Conservation (phyloP, 2,113 vertebrate species). For the Mola mola region DNA sequence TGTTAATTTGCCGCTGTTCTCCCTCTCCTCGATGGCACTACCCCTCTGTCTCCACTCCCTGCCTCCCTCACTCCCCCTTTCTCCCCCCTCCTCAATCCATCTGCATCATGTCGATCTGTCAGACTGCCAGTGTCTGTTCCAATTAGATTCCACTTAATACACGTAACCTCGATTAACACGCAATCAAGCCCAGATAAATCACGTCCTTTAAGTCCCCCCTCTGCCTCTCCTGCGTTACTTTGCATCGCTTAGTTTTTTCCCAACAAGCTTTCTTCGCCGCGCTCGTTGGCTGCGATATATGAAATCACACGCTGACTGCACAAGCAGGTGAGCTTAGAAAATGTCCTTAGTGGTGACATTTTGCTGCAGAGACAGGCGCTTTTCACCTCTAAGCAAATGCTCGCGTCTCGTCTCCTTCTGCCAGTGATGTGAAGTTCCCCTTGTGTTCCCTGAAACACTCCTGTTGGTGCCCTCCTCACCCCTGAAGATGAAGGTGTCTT, state of each 20-base stretch:
- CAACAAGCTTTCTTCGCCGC: slow-evolving; percentile 63
- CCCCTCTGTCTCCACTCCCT: slow-evolving; percentile 48
- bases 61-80: slow-evolving; percentile 46
- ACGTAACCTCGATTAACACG: slow-evolving; percentile 89
- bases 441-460: slow-evolving; percentile 52
- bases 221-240: slow-evolving; percentile 79
- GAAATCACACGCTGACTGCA: slow-evolving; percentile 43
- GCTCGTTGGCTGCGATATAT: slow-evolving; percentile 52
- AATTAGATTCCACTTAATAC: slow-evolving; percentile 91
- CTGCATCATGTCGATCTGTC: slow-evolving; percentile 89
- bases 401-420: slow-evolving; percentile 20
- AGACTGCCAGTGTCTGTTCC: slow-evolving; percentile 89
- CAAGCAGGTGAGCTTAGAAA: slow-evolving; percentile 36
- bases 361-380: slow-evolving; percentile 13
- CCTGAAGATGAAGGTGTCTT: slow-evolving; percentile 75
- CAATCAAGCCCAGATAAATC: slow-evolving; percentile 90
- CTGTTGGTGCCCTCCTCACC: slow-evolving; percentile 69
- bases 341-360: slow-evolving; percentile 41
- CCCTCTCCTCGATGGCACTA: slow-evolving; percentile 20
- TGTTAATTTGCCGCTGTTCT: slow-evolving; percentile 38
- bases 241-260: slow-evolving; percentile 81
- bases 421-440: slow-evolving; percentile 39
- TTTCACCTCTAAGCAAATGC: slow-evolving; percentile 43
- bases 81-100: slow-evolving; percentile 82
- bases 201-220: slow-evolving; percentile 84